These are phyloP conservation scores for Vandiemenella viatica DNA, from an alignment of 2,888 invertebrate species.

Conservation along the genomic window DNA sequence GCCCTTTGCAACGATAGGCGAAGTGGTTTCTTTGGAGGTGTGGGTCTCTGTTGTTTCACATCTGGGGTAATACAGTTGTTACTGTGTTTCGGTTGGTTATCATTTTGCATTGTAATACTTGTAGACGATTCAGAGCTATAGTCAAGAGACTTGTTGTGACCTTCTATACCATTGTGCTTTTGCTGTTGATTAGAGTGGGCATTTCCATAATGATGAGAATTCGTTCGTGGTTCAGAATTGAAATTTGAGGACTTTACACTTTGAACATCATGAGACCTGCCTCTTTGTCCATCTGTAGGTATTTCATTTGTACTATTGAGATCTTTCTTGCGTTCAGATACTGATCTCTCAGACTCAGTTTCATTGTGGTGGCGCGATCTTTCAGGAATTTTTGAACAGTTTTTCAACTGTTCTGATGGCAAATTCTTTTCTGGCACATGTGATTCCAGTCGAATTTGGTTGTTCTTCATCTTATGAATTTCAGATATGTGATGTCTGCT, in stretches of 20 bases:
- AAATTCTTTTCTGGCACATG: too few relatives aligned
- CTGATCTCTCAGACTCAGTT: too few relatives aligned
- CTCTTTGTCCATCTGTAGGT: not conserved
- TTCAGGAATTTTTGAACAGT: too few relatives aligned
- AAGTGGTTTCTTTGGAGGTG: constrained; percentile 73
- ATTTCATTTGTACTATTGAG: too few relatives aligned
- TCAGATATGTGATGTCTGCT: constrained; percentile 2
- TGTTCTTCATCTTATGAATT: not conserved
- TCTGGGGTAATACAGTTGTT: too few relatives aligned
- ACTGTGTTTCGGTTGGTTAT: too few relatives aligned
- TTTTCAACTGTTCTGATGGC: too few relatives aligned
- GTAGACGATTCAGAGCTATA: constrained; percentile 44
- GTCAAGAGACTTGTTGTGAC: constrained; percentile 29
- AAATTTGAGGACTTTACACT: constrained; percentile 62
- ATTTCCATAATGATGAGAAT: constrained; percentile 5
- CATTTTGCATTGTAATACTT: too few relatives aligned
- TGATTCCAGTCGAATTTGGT: not conserved
- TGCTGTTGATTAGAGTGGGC: too few relatives aligned
- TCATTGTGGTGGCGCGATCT: too few relatives aligned
- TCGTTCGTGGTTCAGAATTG: constrained; percentile 49
- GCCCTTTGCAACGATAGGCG: constrained; percentile 70
- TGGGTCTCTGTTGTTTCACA: constrained; percentile 34
- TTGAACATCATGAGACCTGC: constrained; percentile 31
- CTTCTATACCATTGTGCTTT: too few relatives aligned
- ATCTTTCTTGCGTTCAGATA: too few relatives aligned